Evolutionary conservation across 2,113 vertebrate species (phyloP).

Genomic region (Danionella cerebrum): DNA sequence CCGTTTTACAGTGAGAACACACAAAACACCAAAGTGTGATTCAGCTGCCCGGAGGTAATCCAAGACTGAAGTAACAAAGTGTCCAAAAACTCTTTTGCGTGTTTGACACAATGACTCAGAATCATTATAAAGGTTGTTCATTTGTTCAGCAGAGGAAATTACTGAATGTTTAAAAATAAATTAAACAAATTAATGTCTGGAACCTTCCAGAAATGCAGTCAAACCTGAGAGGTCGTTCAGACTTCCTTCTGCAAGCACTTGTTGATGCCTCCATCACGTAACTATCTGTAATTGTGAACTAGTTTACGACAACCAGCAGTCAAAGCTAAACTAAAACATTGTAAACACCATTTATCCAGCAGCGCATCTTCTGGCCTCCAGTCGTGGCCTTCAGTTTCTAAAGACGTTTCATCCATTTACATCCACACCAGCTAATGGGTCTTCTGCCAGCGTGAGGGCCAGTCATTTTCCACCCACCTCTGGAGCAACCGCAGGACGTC

Average conservation of each 20-base stretch:
- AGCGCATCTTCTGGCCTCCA: not conserved
- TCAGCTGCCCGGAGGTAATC: no score
- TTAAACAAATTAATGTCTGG: not conserved
- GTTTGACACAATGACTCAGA: not conserved
- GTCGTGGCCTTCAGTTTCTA: not conserved
- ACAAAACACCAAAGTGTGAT: no score
- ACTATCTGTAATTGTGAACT: not conserved
- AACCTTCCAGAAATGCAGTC: not conserved
- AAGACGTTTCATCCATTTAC: not conserved
- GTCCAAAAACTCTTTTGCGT: not conserved
- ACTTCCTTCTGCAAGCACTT: not conserved
- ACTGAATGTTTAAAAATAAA: not conserved
- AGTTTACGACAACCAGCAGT: not conserved
- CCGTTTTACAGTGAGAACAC: no score
- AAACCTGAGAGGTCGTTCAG: not conserved
- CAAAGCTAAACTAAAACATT: not conserved
- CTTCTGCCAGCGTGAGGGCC: conserved; percentile 78
- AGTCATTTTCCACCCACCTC: conserved; percentile 89
- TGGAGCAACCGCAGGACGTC: conserved; percentile 87
- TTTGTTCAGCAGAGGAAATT: not conserved
- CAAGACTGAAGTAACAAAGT: not conserved
- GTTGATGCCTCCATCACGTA: no score
- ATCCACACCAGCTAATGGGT: conserved; percentile 49
- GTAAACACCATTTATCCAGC: not conserved
- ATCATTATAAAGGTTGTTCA: not conserved